phyloP scores from a whole-genome alignment of 2,888 invertebrate species.

The Notocelia uddmanniana region DNA sequence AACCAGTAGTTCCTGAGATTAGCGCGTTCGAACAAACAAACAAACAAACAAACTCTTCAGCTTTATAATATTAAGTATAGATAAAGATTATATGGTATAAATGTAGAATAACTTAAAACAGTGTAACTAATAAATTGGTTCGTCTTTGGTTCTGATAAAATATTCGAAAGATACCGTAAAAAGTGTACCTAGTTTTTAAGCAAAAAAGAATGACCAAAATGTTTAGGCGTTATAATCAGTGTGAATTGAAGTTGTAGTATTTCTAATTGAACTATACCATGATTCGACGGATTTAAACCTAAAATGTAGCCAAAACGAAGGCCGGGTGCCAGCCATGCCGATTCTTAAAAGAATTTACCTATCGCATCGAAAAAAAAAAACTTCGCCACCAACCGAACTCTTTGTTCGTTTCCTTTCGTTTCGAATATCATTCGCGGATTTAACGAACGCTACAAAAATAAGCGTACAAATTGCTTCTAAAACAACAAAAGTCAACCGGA shows the following conservation, averaged over 20 bases:
- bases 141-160: too few species aligned
- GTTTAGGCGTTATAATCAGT: too few species aligned
- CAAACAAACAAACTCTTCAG: too few species aligned
- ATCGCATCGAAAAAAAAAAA: conserved; percentile 47
- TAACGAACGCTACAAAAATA: conserved; percentile 84
- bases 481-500: conserved; percentile 86
- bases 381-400: conserved; percentile 49
- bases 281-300: neutral
- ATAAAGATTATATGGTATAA: neutral
- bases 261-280: neutral
- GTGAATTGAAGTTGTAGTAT: neutral
- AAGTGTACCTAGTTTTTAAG: too few species aligned
- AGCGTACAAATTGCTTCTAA: conserved; percentile 86
- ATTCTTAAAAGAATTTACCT: neutral
- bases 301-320: neutral
- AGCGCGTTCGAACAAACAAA: too few species aligned
- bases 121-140: too few species aligned
- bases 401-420: conserved; percentile 70
- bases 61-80: too few species aligned
- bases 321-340: neutral
- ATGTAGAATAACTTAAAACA: neutral
- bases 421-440: conserved; percentile 81
- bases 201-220: too few species aligned
- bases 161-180: too few species aligned
- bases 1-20: too few species aligned